Evolutionary conservation across 1,140 invertebrate genomes (phyloP).

Genomic region (Lanistes nyassanus): DNA sequence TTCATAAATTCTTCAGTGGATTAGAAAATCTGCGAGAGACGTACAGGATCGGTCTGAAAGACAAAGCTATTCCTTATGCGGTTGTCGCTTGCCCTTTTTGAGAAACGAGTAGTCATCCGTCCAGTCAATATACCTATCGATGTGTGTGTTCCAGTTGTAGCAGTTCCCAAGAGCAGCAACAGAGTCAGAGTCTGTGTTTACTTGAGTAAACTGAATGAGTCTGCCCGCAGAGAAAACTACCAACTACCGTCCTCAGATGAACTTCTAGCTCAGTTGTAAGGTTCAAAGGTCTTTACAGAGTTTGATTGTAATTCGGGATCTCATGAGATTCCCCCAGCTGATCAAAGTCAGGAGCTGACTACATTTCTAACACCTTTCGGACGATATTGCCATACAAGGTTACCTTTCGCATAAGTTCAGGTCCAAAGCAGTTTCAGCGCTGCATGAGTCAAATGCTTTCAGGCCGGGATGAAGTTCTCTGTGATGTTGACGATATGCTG

Average conservation of each 20-base stretch:
- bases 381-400: slow-evolving; percentile 55
- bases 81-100: slow-evolving; percentile 12
- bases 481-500: slow-evolving; percentile 49
- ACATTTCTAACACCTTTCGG: slow-evolving; percentile 62
- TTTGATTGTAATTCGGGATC: slow-evolving; percentile 30
- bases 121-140: slow-evolving; percentile 8
- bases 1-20: background rate
- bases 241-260: slow-evolving; percentile 35
- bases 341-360: slow-evolving; percentile 28
- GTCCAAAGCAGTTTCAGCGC: slow-evolving; percentile 37
- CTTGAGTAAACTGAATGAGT: slow-evolving; percentile 28
- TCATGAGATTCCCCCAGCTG: slow-evolving; percentile 30
- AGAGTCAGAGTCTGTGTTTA: slow-evolving; percentile 41
- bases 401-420: slow-evolving; percentile 63
- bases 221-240: slow-evolving; percentile 25
- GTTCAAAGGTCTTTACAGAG: slow-evolving; percentile 57
- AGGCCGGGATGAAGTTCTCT: slow-evolving; percentile 20
- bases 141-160: background rate
- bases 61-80: slow-evolving; percentile 16
- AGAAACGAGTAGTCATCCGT: background rate
- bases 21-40: background rate
- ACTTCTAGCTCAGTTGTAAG: slow-evolving; percentile 24
- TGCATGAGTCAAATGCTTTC: slow-evolving; percentile 32
- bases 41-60: slow-evolving; percentile 6
- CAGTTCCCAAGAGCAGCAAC: too few species aligned